Base-by-base conservation (phyloP, 1,140 invertebrate genomes). In the Camponotus pennsylvanicus region DNA sequence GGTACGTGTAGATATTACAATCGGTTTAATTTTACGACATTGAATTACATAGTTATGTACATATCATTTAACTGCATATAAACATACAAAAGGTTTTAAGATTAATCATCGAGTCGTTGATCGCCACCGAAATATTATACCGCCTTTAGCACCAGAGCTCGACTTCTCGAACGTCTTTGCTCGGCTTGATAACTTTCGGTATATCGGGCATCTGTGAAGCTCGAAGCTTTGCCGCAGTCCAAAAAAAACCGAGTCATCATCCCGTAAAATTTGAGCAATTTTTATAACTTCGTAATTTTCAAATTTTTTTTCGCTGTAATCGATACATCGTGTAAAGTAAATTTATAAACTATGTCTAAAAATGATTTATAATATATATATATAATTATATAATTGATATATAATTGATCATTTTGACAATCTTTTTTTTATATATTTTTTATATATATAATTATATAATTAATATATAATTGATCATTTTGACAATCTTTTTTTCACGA, bases 1-100 rank as follows among this genome's bases (percentile, higher is more conserved):
- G 89, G 90, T 91, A 88, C 88, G 84, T 89, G 86, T 90, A 87
- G 67, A 88, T 90, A 87, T 90, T 92, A 91, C 91, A 89, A 90
- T 92, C 85, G 86, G 79, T 89, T 88, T 73, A 82, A 89, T 90
- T 87, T 91, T 78, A 91, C 91, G 86, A 91, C 91, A 92, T 79
- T 91, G 91, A 92, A 82, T 89, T 88, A 88, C 76, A 87, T 91
- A 88, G 89, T 91, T 91, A 85, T 89, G 55, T 91, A 90, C 70
- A 92, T 84, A 91, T 93, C 73, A 93, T 92, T 93, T 93, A 93
- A 92, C 92, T 93, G 92, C 93, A 93, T 93, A 93, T 92, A 93
- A 93, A 93, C 91, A 91, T 93, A 93, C 89, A 93, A 93, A 93
- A 92, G 88, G 27, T 91, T 93, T 52, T 88, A 91, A 92, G 89